Conservation (phyloP, 2,888 invertebrate genomes). For the Drosophila anomalata region DNA sequence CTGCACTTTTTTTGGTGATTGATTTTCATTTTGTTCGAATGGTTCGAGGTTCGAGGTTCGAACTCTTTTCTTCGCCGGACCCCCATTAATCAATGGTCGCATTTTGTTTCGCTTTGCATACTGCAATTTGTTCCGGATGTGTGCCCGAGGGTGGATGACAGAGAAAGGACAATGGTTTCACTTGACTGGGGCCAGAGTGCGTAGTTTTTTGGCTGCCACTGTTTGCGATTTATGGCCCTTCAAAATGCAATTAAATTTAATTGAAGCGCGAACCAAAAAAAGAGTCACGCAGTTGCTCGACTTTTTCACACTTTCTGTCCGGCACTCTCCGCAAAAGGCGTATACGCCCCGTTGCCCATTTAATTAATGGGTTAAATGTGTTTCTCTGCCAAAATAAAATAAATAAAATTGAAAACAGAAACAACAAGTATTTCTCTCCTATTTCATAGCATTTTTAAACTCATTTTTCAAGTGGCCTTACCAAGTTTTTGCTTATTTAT, state of each 20-base stretch:
- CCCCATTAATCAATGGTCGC: constrained; percentile 69
- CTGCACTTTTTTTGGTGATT: constrained; percentile 66
- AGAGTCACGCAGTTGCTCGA: constrained; percentile 44
- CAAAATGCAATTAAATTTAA: constrained; percentile 82
- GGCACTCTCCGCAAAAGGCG: constrained; percentile 36
- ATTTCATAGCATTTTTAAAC: constrained; percentile 15
- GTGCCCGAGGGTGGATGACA: not conserved
- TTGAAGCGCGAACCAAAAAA: constrained; percentile 71
- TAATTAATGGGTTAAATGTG: constrained; percentile 67
- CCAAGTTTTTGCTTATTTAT: constrained; percentile 14
- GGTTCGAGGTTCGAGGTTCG: not conserved
- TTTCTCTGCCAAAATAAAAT: constrained; percentile 20
- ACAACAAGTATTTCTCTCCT: constrained; percentile 20
- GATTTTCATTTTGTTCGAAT: constrained; percentile 47
- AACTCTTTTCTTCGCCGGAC: constrained; percentile 23
- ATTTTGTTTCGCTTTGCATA: constrained; percentile 64
- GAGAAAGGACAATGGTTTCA: constrained; percentile 1
- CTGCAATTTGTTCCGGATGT: constrained; percentile 59
- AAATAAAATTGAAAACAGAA: constrained; percentile 6
- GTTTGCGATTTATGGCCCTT: constrained; percentile 80
- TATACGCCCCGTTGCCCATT: constrained; percentile 66
- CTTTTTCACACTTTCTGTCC: constrained; percentile 63
- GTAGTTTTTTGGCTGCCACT: constrained; percentile 54
- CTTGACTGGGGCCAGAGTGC: constrained; percentile 14
- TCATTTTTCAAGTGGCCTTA: constrained; percentile 40